Evolutionary conservation across 2,888 invertebrate species (phyloP).

Genomic region (Bombyx huttoni): DNA sequence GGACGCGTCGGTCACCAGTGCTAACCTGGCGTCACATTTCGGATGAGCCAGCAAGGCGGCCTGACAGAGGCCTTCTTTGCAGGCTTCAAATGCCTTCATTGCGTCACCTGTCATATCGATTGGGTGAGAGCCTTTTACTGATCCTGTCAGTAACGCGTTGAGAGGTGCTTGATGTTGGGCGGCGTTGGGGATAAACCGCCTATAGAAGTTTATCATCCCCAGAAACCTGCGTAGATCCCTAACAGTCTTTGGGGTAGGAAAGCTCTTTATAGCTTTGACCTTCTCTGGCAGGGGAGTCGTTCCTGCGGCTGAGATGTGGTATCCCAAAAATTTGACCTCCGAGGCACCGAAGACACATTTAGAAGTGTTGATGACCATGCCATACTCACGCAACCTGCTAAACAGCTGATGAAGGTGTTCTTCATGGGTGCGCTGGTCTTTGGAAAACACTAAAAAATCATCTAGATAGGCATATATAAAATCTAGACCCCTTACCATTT

Average conservation of each 20-base stretch:
- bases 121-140: slow-evolving; percentile 17
- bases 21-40: slow-evolving; percentile 13
- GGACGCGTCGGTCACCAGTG: slow-evolving; percentile 31
- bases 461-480: slow-evolving; percentile 21
- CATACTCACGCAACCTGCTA: neutral
- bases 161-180: slow-evolving; percentile 14
- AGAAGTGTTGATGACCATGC: neutral
- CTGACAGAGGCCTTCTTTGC: slow-evolving; percentile 17
- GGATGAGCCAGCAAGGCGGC: slow-evolving; percentile 25
- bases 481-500: slow-evolving; percentile 6
- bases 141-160: slow-evolving; percentile 16
- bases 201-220: slow-evolving; percentile 21
- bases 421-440: slow-evolving; percentile 1
- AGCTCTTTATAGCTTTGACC: slow-evolving; percentile 6
- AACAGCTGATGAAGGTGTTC: neutral
- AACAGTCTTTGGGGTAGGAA: slow-evolving; percentile 9
- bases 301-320: slow-evolving; percentile 1
- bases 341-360: neutral
- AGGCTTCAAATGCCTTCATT: slow-evolving; percentile 12
- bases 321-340: slow-evolving; percentile 2
- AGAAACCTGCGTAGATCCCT: slow-evolving; percentile 10
- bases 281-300: slow-evolving; percentile 2
- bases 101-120: slow-evolving; percentile 11
- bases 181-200: slow-evolving; percentile 25
- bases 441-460: slow-evolving; percentile 17